Evolutionary conservation across 2,888 invertebrate genomes (phyloP).

Genomic region (Itoplectis maculator): DNA sequence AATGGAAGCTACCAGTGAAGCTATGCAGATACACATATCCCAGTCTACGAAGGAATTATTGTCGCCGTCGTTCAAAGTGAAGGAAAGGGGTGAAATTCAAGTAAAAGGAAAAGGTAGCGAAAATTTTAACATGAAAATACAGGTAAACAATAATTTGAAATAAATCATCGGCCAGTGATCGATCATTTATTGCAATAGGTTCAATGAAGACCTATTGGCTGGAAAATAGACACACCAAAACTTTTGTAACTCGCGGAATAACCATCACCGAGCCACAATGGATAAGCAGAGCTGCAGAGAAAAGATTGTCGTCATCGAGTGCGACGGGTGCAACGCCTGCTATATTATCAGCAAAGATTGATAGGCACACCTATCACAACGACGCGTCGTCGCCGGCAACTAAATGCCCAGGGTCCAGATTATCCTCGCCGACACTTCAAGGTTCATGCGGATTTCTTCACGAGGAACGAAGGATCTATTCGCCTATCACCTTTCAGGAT

Average conservation of each 20-base stretch:
- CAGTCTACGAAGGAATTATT: slow-evolving; percentile 93
- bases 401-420: slow-evolving; percentile 62
- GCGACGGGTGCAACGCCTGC: slow-evolving; percentile 23
- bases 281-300: slow-evolving; percentile 84
- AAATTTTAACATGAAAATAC: no score
- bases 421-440: slow-evolving; percentile 67
- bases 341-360: slow-evolving; percentile 47
- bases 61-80: slow-evolving; percentile 90
- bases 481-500: slow-evolving; percentile 94
- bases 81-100: slow-evolving; percentile 93
- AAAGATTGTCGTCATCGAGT: slow-evolving; percentile 72
- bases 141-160: background rate
- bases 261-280: slow-evolving; percentile 80
- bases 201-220: slow-evolving; percentile 96
- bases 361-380: slow-evolving; percentile 50
- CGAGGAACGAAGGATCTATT: slow-evolving; percentile 91
- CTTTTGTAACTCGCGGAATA: slow-evolving; percentile 83
- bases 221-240: slow-evolving; percentile 89
- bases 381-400: background rate
- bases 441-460: slow-evolving; percentile 78
- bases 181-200: slow-evolving; percentile 84
- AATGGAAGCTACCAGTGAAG: slow-evolving; percentile 96
- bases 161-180: background rate
- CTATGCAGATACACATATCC: slow-evolving; percentile 98
- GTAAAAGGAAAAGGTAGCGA: slow-evolving; percentile 97